Conservation (phyloP, 2,888 invertebrate species). For the Hypolimnas misippus region DNA sequence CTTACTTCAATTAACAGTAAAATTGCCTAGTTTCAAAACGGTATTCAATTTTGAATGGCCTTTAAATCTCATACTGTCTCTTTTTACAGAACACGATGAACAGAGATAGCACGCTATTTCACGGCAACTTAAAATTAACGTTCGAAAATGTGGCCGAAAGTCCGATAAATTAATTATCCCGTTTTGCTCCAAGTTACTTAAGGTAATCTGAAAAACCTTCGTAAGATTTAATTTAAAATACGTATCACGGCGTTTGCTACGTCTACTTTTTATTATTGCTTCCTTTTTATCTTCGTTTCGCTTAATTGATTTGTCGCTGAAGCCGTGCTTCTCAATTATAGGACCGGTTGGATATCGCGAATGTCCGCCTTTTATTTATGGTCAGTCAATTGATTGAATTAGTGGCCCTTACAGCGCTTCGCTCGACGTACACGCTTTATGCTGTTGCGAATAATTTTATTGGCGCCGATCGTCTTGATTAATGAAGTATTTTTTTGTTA, state of each 20-base stretch:
- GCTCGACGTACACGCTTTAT: conserved; percentile 60
- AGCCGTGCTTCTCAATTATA: conserved; percentile 79
- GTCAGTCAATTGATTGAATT: conserved; percentile 81
- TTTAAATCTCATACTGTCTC: too few relatives aligned
- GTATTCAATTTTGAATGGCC: too few relatives aligned
- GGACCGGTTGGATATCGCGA: conserved; percentile 69
- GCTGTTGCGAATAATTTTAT: conserved; percentile 67
- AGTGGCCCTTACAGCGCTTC: conserved; percentile 76
- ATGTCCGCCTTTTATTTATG: conserved; percentile 78
- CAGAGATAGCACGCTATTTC: too few relatives aligned
- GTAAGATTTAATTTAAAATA: conserved; percentile 8
- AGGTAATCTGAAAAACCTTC: background rate
- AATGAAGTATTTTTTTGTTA: background rate
- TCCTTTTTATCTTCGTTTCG: conserved; percentile 72
- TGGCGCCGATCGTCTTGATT: conserved; percentile 49
- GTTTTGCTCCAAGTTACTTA: background rate
- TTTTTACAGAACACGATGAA: too few relatives aligned
- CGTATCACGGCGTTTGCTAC: conserved; percentile 36
- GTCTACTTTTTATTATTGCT: conserved; percentile 67
- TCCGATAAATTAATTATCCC: background rate
- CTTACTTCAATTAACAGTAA: too few relatives aligned
- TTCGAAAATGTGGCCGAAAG: background rate
- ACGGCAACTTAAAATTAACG: background rate
- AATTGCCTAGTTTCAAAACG: too few relatives aligned
- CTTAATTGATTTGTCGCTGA: conserved; percentile 81